Conservation (phyloP, 2,113 vertebrate genomes). For the Pteronura brasiliensis region DNA sequence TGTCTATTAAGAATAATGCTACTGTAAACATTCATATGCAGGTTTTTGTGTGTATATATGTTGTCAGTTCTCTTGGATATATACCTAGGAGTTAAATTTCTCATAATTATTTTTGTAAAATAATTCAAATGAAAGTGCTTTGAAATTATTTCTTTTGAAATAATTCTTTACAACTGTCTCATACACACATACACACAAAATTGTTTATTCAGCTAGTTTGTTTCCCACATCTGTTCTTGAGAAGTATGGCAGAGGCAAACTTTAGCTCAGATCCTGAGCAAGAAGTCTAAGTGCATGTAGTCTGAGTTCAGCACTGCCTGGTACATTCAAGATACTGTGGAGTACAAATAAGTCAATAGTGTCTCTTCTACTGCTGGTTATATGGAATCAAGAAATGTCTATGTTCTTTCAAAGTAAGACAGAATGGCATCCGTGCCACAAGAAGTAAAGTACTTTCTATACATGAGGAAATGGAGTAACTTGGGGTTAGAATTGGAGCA, state of each 20-base stretch:
- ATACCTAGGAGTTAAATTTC: not conserved
- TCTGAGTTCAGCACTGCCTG: not conserved
- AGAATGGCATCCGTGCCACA: not conserved
- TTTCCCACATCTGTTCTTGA: constrained; percentile 13
- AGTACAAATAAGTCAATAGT: not conserved
- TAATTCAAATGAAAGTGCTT: constrained; percentile 34
- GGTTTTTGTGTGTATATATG: not conserved
- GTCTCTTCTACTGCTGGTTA: not conserved
- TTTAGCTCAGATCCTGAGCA: not conserved
- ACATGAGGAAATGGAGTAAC: not conserved
- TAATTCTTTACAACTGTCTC: not conserved
- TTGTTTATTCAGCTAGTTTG: not conserved
- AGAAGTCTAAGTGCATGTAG: not conserved
- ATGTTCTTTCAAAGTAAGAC: not conserved
- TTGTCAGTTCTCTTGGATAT: not conserved
- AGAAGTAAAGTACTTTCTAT: not conserved
- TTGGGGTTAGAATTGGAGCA: not conserved
- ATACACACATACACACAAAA: not conserved
- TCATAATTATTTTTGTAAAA: not conserved
- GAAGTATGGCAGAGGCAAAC: not conserved
- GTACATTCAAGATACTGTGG: not conserved
- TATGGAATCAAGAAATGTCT: not conserved
- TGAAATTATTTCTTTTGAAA: not conserved
- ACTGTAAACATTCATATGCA: not conserved
- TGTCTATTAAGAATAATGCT: not conserved